A percentile compares a stretch with the other conserved stretches of the same genome.
These are phyloP conservation scores for Onychorhynchus coronatus DNA, from an alignment of 2,113 vertebrate species.

Conservation along the genomic window DNA sequence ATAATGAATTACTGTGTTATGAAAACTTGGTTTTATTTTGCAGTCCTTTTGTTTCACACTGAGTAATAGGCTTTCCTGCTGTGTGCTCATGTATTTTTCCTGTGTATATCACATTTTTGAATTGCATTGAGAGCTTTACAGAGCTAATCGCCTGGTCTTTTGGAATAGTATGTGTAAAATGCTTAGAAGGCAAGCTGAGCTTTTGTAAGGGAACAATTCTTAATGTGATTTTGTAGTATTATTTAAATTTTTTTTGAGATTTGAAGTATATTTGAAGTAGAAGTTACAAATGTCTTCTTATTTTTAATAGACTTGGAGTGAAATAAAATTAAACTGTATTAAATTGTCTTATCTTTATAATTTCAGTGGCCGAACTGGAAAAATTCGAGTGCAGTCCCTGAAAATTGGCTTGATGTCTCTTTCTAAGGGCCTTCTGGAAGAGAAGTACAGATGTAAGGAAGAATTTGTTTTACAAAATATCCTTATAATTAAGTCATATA, in stretches of 20 bases:
- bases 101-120: constrained; percentile 15
- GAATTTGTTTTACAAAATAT: neutral
- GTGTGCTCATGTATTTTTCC: neutral
- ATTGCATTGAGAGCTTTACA: neutral
- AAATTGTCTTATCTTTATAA: constrained; percentile 6
- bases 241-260: neutral
- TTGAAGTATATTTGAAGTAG: constrained; percentile 12
- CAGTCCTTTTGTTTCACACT: neutral
- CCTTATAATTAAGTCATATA: neutral
- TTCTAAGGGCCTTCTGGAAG: constrained; percentile 93
- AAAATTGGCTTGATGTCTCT: constrained; percentile 95
- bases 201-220: neutral
- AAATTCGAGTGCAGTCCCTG: constrained; percentile 92
- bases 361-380: constrained; percentile 91
- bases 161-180: neutral
- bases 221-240: neutral
- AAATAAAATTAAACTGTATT: neutral
- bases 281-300: neutral
- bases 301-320: neutral
- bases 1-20: neutral
- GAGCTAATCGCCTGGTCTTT: neutral
- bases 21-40: constrained; percentile 7
- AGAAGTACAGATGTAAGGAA: constrained; percentile 96
- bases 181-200: neutral
- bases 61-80: constrained; percentile 4